phyloP scores from a whole-genome alignment of 2,113 vertebrate genomes.

The Pituophis catenifer region DNA sequence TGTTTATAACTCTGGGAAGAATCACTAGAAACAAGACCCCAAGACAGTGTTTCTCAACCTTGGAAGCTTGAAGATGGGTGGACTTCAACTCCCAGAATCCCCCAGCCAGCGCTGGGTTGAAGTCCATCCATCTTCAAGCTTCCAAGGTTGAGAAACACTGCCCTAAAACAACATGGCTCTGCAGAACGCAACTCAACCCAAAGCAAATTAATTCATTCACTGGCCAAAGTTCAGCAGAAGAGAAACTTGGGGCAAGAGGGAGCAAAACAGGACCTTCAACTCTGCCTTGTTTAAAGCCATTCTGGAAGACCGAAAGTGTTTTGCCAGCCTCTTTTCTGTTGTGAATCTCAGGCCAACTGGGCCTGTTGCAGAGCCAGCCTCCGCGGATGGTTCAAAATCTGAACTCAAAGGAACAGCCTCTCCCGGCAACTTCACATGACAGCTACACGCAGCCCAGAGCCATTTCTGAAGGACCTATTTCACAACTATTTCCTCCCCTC shows the following conservation, averaged over 20 bases:
- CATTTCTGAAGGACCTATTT: neutral
- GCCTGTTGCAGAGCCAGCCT: neutral
- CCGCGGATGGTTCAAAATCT: neutral
- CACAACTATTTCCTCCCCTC: neutral
- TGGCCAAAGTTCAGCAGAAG: neutral
- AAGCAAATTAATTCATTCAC: neutral
- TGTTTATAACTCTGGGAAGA: neutral
- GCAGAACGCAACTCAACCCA: neutral
- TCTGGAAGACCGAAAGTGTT: neutral
- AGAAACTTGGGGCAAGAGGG: neutral
- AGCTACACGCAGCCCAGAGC: neutral
- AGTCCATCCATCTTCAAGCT: no score
- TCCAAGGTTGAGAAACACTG: no score
- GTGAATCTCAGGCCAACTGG: neutral
- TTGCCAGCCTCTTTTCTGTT: neutral
- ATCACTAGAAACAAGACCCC: neutral
- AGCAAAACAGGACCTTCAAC: neutral
- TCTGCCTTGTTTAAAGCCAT: neutral
- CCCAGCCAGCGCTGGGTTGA: no score
- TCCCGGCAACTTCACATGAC: neutral
- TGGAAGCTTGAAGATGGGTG: no score
- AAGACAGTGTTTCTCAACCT: neutral
- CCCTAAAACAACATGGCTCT: neutral
- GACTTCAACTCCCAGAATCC: no score
- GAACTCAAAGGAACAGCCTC: no score